A percentile compares a stretch with the other conserved stretches of the same genome.
These are phyloP conservation scores for Agapornis canus DNA, from an alignment of 2,797 vertebrate genomes.

Conservation along the genomic window DNA sequence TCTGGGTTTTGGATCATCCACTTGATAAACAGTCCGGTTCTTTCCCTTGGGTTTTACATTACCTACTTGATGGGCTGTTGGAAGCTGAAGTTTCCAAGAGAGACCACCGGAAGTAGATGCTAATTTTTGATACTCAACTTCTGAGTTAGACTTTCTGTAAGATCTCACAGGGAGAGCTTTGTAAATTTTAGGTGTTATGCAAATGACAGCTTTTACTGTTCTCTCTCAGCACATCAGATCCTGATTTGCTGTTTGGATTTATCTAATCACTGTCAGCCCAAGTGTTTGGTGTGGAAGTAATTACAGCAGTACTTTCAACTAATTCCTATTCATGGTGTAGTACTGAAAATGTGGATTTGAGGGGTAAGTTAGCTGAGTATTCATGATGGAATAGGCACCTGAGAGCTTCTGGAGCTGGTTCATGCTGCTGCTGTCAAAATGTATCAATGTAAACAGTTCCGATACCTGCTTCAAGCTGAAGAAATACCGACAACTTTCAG, in stretches of 20 bases:
- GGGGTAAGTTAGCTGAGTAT: neutral
- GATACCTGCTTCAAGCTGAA: neutral
- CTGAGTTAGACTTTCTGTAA: neutral
- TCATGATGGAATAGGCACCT: neutral
- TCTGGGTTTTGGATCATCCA: neutral
- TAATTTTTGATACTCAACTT: neutral
- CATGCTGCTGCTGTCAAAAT: neutral
- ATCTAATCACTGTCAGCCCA: slow-evolving; percentile 4
- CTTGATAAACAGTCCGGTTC: neutral
- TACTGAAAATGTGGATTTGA: neutral
- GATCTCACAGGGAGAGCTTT: neutral
- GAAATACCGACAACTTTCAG: neutral
- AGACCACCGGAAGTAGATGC: neutral
- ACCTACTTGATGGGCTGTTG: neutral
- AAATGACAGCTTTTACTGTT: neutral
- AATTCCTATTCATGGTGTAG: neutral
- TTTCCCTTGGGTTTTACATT: neutral
- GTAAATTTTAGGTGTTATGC: neutral
- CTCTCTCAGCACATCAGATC: neutral
- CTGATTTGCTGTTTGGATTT: slow-evolving; percentile 4
- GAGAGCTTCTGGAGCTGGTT: neutral
- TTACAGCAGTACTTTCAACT: neutral
- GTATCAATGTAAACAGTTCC: neutral
- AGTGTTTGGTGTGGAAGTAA: slow-evolving; percentile 10
- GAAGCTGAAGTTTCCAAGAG: neutral